A percentile compares a stretch with the other conserved stretches of the same genome.
Conservation (phyloP, 2,888 invertebrate genomes). For the Ischnura elegans region DNA sequence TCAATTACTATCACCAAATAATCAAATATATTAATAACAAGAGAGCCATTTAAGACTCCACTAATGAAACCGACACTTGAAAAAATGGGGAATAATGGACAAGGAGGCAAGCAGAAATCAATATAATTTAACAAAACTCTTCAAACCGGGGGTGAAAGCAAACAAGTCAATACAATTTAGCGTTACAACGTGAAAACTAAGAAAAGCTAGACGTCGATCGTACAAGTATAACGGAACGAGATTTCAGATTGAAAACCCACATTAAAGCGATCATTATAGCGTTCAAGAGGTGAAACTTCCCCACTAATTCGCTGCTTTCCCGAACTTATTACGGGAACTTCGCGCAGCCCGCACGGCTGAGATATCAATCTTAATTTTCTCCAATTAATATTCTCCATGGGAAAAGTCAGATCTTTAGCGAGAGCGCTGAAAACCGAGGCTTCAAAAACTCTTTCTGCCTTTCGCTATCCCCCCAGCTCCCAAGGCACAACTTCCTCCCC, state of each 20-base stretch:
- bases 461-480: neutral
- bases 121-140: no score
- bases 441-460: neutral
- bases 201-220: no score
- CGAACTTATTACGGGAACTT: neutral
- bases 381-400: constrained; percentile 11
- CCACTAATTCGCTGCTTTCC: neutral
- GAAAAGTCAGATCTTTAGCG: neutral
- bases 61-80: no score
- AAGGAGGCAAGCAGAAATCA: no score
- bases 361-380: neutral
- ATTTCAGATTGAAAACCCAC: neutral
- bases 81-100: no score
- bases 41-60: no score
- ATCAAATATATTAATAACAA: no score
- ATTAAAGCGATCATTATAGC: neutral
- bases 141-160: no score
- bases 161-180: no score
- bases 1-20: no score
- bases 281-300: neutral
- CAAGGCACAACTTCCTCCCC: neutral
- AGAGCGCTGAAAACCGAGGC: neutral
- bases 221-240: neutral
- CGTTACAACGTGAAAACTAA: no score
- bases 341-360: neutral